These are phyloP conservation scores for Centroberyx gerrardi DNA, from an alignment of 2,797 vertebrate genomes.

Conservation along the genomic window DNA sequence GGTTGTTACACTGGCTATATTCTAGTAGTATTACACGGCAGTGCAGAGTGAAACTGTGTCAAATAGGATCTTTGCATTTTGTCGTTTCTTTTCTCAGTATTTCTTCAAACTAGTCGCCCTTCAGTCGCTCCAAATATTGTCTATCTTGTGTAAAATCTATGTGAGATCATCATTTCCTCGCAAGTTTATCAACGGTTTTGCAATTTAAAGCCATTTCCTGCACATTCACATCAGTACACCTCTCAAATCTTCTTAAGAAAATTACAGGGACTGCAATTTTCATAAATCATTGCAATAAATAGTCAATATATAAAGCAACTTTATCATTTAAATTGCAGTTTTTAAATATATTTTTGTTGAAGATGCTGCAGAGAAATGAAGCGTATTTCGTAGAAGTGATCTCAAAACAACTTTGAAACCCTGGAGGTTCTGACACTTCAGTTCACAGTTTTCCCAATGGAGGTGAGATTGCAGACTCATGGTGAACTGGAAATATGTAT, in stretches of 20 bases:
- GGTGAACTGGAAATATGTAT: conserved; percentile 45
- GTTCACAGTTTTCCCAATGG: neutral
- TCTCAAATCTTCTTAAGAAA: neutral
- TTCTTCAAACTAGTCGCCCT: no score
- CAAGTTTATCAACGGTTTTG: no score
- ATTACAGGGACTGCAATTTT: neutral
- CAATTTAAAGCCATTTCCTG: neutral
- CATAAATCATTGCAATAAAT: no score
- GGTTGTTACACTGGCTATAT: no score
- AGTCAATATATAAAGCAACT: neutral
- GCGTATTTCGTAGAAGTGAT: neutral
- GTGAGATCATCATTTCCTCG: neutral
- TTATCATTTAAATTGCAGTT: no score
- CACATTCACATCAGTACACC: neutral
- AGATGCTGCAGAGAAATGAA: neutral
- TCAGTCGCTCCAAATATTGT: no score
- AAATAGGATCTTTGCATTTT: no score
- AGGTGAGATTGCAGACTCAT: conserved; percentile 35
- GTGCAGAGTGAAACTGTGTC: no score
- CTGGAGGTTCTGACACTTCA: neutral
- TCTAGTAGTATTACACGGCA: no score
- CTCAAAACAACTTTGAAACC: no score
- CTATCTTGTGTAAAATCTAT: no score
- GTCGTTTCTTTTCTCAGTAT: neutral
- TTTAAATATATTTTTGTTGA: neutral